Conservation (phyloP, 2,113 vertebrate genomes). For the Callopanchax toddi region DNA sequence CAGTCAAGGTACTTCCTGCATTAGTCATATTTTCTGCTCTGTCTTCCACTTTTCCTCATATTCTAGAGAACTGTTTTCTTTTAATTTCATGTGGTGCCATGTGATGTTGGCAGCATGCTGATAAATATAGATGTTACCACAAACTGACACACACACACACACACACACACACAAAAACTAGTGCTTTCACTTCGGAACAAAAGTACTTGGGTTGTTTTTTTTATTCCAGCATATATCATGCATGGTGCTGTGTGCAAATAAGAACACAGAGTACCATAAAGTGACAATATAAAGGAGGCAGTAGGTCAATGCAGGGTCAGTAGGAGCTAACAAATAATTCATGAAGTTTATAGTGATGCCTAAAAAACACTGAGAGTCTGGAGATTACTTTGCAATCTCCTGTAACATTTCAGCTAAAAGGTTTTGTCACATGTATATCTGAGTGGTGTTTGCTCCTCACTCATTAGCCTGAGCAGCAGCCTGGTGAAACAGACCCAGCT, state of each 20-base stretch:
- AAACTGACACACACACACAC: background rate
- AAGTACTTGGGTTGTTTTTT: background rate
- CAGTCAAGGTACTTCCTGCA: no score
- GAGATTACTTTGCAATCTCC: no score
- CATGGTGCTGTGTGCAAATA: background rate
- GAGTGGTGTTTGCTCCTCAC: no score
- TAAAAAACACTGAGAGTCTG: no score
- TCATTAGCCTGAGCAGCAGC: background rate
- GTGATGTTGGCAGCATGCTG: background rate
- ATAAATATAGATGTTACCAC: background rate
- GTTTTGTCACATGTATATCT: no score
- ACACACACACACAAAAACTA: background rate
- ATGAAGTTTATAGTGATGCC: no score
- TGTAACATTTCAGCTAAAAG: no score
- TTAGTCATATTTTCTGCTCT: background rate
- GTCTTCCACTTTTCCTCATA: background rate
- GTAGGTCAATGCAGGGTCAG: no score
- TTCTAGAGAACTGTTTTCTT: no score
- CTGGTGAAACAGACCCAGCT: conserved; percentile 13
- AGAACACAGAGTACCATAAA: background rate
- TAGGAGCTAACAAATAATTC: no score
- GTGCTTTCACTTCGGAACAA: background rate
- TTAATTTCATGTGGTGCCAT: background rate
- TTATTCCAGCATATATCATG: background rate
- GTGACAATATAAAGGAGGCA: background rate